Percentiles rank a stretch among this genome's conserved stretches.
phyloP scores from a whole-genome alignment of 2,888 invertebrate species.

The Agonopterix arenella region DNA sequence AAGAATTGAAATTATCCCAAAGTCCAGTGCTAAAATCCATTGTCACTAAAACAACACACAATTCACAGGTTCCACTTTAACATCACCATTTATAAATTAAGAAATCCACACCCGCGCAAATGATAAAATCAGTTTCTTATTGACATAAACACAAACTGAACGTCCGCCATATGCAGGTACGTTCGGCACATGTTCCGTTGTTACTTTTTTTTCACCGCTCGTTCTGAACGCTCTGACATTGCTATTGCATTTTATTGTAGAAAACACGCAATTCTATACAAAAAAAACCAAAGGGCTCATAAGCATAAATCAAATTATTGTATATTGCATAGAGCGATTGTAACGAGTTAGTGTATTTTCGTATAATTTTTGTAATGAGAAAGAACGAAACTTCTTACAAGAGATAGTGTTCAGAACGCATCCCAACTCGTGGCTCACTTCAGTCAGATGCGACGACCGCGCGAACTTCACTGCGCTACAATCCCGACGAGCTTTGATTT shows the following conservation, averaged over 20 bases:
- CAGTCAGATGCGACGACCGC: constrained; percentile 31
- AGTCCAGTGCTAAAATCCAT: constrained; percentile 65
- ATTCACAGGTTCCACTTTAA: constrained; percentile 64
- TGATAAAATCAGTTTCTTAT: constrained; percentile 71
- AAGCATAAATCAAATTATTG: no score
- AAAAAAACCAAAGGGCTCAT: no score
- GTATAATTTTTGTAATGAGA: no score
- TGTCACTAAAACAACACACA: constrained; percentile 65
- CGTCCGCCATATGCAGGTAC: constrained; percentile 74
- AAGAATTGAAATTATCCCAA: constrained; percentile 55
- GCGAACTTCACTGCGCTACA: constrained; percentile 58
- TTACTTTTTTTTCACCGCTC: not conserved
- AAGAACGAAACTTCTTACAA: no score
- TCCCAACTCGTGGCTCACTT: constrained; percentile 40
- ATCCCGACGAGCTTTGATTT: constrained; percentile 75
- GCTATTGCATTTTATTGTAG: no score
- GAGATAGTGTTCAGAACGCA: constrained; percentile 33
- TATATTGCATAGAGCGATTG: no score
- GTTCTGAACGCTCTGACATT: not conserved
- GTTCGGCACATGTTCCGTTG: constrained; percentile 49
- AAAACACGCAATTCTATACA: no score
- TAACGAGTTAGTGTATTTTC: no score
- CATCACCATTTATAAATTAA: constrained; percentile 56
- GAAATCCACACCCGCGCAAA: constrained; percentile 74
- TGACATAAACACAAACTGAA: constrained; percentile 77